phyloP scores from a whole-genome alignment of 2,797 vertebrate genomes.

The Xyrichtys novacula region DNA sequence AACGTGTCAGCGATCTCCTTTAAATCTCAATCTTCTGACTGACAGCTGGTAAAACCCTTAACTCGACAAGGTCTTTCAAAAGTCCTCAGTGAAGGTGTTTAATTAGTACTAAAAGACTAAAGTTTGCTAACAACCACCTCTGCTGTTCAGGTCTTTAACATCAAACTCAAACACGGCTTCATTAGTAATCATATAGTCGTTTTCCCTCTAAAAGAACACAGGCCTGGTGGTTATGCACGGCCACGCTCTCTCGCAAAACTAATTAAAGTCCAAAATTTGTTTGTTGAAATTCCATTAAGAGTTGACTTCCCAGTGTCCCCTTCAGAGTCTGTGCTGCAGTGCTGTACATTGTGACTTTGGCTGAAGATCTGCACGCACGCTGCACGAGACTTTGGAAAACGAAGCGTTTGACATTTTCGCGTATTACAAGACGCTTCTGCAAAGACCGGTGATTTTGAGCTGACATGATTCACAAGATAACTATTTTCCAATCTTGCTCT shows the following conservation, averaged over 20 bases:
- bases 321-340: background rate
- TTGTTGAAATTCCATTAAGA: slow-evolving; percentile 4
- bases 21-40: background rate
- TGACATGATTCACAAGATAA: too few relatives aligned
- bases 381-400: background rate
- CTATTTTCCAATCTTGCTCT: too few relatives aligned
- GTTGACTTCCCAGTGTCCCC: background rate
- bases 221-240: background rate
- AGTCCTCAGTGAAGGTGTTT: background rate
- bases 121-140: background rate
- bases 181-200: slow-evolving; percentile 1
- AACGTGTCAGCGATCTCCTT: too few relatives aligned
- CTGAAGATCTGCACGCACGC: background rate
- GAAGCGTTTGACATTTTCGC: too few relatives aligned
- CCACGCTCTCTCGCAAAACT: slow-evolving; percentile 15
- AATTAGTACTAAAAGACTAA: background rate
- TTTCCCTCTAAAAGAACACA: background rate
- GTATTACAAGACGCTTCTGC: too few relatives aligned
- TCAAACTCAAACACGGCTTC: background rate
- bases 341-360: background rate
- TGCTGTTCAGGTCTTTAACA: background rate
- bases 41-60: background rate
- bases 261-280: slow-evolving; percentile 29
- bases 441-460: too few relatives aligned
- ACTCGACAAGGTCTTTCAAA: background rate